Conservation (phyloP, 2,888 invertebrate species). For the Chloromyia formosa region DNA sequence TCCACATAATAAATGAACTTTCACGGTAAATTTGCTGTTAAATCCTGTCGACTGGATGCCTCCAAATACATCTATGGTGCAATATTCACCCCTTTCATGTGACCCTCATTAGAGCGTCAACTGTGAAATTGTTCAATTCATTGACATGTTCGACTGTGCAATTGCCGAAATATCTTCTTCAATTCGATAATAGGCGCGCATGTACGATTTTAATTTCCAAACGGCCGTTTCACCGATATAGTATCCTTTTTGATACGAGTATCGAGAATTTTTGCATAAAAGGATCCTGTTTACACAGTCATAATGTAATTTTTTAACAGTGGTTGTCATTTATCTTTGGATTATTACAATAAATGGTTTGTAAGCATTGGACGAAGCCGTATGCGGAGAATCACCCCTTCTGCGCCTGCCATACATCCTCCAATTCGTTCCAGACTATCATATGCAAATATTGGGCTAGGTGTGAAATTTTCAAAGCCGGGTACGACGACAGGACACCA, state of each 20-base stretch:
- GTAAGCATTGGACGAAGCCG: conserved; percentile 11
- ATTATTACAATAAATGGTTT: conserved; percentile 41
- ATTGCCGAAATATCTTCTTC: conserved; percentile 12
- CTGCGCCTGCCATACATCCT: background rate
- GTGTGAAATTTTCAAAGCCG: conserved; percentile 37
- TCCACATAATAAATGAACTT: conserved; percentile 23
- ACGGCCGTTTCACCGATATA: conserved; percentile 1
- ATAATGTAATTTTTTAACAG: conserved; percentile 42
- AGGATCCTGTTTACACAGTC: conserved; percentile 35
- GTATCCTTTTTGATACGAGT: background rate
- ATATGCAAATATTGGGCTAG: conserved; percentile 46
- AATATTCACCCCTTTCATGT: conserved; percentile 32
- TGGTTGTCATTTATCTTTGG: conserved; percentile 42
- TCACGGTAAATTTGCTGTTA: conserved; percentile 31
- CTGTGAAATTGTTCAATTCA: conserved; percentile 26
- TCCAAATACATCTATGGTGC: background rate
- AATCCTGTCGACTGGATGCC: background rate
- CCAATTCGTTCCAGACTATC: conserved; percentile 42
- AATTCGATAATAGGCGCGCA: background rate
- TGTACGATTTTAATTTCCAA: background rate
- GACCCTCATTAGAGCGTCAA: conserved; percentile 14
- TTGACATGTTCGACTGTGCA: conserved; percentile 19
- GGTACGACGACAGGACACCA: background rate
- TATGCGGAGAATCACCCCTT: conserved; percentile 23
- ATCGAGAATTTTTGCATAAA: conserved; percentile 25